A percentile compares a stretch with the other conserved stretches of the same genome.
These are phyloP conservation scores for Phocoena sinus DNA, from an alignment of 2,113 vertebrate species.

Conservation along the genomic window DNA sequence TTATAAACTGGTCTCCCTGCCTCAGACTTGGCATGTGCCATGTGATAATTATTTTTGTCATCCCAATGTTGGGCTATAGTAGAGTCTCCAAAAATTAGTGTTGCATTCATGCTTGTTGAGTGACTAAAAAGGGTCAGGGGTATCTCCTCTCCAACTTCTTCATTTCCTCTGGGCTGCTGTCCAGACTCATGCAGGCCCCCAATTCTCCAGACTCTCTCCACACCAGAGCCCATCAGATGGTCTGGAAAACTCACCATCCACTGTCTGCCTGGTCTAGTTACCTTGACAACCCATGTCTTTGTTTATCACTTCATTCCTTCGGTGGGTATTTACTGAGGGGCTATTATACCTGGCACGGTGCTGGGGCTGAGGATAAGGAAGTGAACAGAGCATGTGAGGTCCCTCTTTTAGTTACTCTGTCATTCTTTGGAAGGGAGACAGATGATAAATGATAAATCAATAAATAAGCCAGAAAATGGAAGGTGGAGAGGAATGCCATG, in stretches of 20 bases:
- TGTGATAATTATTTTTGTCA: neutral
- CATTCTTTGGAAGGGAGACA: neutral
- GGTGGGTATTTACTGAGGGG: neutral
- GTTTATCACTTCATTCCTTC: neutral
- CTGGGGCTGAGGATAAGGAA: neutral
- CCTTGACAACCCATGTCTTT: neutral
- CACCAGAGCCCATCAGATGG: neutral
- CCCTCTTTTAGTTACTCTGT: neutral
- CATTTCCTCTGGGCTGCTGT: neutral
- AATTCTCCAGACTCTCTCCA: neutral
- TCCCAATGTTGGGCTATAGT: accelerated
- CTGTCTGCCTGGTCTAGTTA: neutral
- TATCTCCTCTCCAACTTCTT: neutral
- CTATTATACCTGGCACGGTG: neutral
- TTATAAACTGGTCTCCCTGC: neutral
- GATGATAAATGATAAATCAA: neutral
- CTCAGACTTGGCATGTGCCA: neutral
- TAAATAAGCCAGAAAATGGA: neutral
- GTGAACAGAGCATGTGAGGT: neutral
- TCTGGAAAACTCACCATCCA: neutral
- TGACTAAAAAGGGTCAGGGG: neutral
- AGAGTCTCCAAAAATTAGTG: neutral
- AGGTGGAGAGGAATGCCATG: too few relatives aligned
- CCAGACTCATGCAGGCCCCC: neutral
- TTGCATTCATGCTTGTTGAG: neutral